Percentiles rank a stretch among this genome's conserved stretches.
These are phyloP conservation scores for Prionailurus viverrinus DNA, from an alignment of 2,113 vertebrate genomes.

Conservation along the genomic window DNA sequence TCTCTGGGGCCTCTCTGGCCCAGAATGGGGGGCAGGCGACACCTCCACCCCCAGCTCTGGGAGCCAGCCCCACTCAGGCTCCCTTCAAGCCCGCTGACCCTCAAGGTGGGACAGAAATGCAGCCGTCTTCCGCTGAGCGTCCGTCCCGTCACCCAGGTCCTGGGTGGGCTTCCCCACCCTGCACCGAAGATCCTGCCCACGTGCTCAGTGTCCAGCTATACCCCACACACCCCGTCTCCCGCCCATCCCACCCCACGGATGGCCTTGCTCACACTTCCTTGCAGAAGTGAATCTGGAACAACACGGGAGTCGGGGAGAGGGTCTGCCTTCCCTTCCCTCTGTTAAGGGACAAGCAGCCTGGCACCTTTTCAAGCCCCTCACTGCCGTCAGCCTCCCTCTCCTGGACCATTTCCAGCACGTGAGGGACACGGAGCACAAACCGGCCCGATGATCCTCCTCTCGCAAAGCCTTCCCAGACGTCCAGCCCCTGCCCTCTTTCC, in stretches of 20 bases:
- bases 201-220: accelerated
- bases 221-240: neutral
- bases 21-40: accelerated
- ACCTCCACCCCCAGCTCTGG: neutral
- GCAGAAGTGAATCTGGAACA: neutral
- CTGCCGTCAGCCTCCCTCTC: neutral
- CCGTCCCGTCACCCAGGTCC: neutral
- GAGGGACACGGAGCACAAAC: neutral
- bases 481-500: neutral
- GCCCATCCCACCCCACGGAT: neutral
- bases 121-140: neutral
- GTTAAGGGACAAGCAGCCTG: neutral
- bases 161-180: neutral
- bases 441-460: accelerated
- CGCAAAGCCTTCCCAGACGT: neutral
- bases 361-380: accelerated
- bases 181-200: neutral
- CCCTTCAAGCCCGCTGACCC: neutral
- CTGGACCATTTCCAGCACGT: neutral
- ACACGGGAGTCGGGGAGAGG: accelerated
- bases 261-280: neutral
- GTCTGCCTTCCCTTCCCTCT: neutral
- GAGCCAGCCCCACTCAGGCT: too few relatives aligned
- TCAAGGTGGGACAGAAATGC: neutral
- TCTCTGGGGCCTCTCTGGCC: neutral